Evolutionary conservation across 2,888 invertebrate genomes (phyloP).

Genomic region (Xestia xanthographa): DNA sequence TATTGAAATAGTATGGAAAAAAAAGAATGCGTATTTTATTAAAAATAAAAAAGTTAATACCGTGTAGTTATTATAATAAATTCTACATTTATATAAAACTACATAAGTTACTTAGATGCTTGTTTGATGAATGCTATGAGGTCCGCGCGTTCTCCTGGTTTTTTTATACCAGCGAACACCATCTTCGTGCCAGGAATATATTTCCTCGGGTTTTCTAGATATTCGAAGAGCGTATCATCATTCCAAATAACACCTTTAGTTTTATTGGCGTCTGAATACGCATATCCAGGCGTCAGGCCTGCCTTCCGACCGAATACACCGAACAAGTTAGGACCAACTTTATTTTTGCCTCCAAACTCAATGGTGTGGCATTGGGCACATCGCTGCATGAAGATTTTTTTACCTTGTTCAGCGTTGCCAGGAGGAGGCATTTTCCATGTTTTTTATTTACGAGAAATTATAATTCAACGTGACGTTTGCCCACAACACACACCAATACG

Average conservation of each 20-base stretch:
- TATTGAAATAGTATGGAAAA: conserved; percentile 3
- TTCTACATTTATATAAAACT: conserved; percentile 30
- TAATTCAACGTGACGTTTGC: conserved; percentile 24
- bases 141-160: conserved; percentile 97
- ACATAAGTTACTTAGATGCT: conserved; percentile 81
- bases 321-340: conserved; percentile 52
- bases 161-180: conserved; percentile 99
- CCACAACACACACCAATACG: background rate
- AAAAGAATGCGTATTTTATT: background rate
- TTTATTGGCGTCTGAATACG: conserved; percentile 54
- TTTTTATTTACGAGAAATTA: conserved; percentile 36
- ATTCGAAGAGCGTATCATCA: conserved; percentile 97
- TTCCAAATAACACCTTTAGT: conserved; percentile 96
- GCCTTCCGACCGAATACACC: conserved; percentile 48
- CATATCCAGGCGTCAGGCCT: conserved; percentile 14
- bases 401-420: conserved; percentile 99
- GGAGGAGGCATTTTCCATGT: conserved; percentile 92
- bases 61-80: conserved; percentile 30
- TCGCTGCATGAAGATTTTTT: conserved; percentile 98
- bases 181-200: conserved; percentile 99
- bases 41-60: conserved; percentile 25
- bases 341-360: conserved; percentile 55
- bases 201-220: conserved; percentile 99
- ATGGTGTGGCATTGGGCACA: conserved; percentile 99
- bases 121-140: conserved; percentile 97